Evolutionary conservation across 2,113 vertebrate species (phyloP).

Genomic region (Sarotherodon lohbergeri): DNA sequence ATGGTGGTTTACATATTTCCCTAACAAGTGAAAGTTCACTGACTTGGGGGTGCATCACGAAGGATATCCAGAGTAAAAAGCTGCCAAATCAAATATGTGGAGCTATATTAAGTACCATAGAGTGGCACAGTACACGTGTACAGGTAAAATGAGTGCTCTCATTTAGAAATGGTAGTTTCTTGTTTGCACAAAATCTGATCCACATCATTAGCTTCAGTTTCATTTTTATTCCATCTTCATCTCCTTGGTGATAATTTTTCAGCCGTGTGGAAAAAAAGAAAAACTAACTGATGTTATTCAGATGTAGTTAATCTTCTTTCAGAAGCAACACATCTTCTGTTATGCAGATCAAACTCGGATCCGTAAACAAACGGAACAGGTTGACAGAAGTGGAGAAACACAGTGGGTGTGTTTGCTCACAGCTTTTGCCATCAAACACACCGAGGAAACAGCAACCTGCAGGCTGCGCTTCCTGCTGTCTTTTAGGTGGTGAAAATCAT

Average conservation of each 20-base stretch:
- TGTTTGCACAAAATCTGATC: background rate
- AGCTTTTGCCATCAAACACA: constrained; percentile 27
- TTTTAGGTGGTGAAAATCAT: constrained; percentile 11
- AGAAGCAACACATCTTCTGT: background rate
- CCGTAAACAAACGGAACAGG: background rate
- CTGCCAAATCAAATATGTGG: background rate
- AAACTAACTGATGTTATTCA: background rate
- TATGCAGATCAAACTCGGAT: background rate
- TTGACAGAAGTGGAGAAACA: background rate
- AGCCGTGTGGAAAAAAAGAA: background rate
- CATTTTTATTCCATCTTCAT: background rate
- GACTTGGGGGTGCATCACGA: background rate
- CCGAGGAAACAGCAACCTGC: background rate
- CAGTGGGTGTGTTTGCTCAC: constrained; percentile 5
- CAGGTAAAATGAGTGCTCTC: background rate
- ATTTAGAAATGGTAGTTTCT: background rate
- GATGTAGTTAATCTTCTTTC: background rate
- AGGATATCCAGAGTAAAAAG: background rate
- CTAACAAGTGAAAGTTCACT: background rate
- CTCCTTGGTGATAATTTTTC: background rate
- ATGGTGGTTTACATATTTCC: background rate
- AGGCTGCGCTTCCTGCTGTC: background rate
- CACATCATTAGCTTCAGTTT: background rate
- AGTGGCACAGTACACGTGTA: background rate
- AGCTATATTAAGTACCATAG: background rate